phyloP scores from a whole-genome alignment of 2,113 vertebrate genomes.

The Lampris megalopsis region DNA sequence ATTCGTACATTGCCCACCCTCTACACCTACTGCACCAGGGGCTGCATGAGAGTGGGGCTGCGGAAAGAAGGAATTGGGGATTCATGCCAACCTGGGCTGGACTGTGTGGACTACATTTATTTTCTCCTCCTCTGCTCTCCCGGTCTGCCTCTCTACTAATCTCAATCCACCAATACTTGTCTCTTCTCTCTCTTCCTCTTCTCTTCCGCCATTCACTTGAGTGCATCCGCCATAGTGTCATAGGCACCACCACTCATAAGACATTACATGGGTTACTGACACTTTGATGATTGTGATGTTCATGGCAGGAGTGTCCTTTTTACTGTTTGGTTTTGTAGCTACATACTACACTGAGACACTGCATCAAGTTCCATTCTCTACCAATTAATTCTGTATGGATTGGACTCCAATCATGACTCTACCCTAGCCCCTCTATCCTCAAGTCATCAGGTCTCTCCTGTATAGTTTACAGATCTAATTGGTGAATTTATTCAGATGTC shows the following conservation, averaged over 20 bases:
- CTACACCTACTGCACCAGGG: slow-evolving; percentile 44
- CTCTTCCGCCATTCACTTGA: slow-evolving; percentile 38
- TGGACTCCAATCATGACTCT: slow-evolving; percentile 17
- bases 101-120: slow-evolving; percentile 83
- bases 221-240: slow-evolving; percentile 37
- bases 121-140: slow-evolving; percentile 69
- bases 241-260: slow-evolving; percentile 38
- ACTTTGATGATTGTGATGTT: slow-evolving; percentile 77
- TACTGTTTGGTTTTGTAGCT: slow-evolving; percentile 73
- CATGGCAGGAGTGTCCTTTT: slow-evolving; percentile 59
- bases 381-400: slow-evolving; percentile 32
- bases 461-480: slow-evolving; percentile 48
- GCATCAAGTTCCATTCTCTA: slow-evolving; percentile 50
- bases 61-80: slow-evolving; percentile 41
- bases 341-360: slow-evolving; percentile 54
- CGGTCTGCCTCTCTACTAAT: slow-evolving; percentile 24
- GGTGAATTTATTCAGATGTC: too few relatives aligned
- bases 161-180: not conserved
- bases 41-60: slow-evolving; percentile 47
- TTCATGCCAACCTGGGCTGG: slow-evolving; percentile 44
- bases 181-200: slow-evolving; percentile 27
- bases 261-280: slow-evolving; percentile 65
- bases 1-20: slow-evolving; percentile 29
- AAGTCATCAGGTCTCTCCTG: slow-evolving; percentile 24
- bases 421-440: slow-evolving; percentile 1